Evolutionary conservation across 2,888 invertebrate genomes (phyloP), one percentile per base, ranked within the genome.

Genomic region (Leptopilina myrica): DNA sequence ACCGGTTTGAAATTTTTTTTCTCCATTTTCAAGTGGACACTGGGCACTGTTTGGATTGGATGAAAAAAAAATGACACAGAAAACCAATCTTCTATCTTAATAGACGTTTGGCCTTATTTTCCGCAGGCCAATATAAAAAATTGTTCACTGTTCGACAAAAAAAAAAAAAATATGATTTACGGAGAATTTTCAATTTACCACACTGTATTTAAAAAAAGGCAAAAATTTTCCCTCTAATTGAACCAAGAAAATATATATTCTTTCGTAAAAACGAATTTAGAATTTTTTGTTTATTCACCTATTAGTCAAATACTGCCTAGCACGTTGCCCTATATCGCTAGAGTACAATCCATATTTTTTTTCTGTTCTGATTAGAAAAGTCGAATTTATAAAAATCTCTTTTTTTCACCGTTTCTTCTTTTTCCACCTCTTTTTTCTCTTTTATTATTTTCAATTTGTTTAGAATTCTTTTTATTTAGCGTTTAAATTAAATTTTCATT

Each of bases 281-380:
- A 43, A 20, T 62, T 62, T 76, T 80, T 56, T 20, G 20, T 20
- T 5, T 76, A 46, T 43, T 33, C 33, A 5, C 33, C 33, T 59
- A 59, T 59, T 9, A 46, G 46, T 78, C 73, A 65, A 76, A 64
- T 76, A 75, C 65, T 79, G 53, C 79, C 73, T 73, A 11, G 12
- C 33, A 33, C 33, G 5, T 33, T 49, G 49, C 12, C 49, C 11
- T 49, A 49, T 49, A 73, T 59, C 26, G 73, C 56, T 73, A 59
- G 56, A 73, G 73, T 73, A 73, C 73, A 73, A 56, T 73, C 73
- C 56, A 33, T 56, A 73, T 73, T 73, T 33, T 33, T n/a, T 15
- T 62, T 9, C 7, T 43, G 43, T 43, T 43, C 20, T 62, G 62
- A 20, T 62, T 15, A 62, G 20, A 62, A 15, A 15, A 20, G 20